Evolutionary conservation across 1,140 invertebrate genomes (phyloP).

Genomic region (Octopus bimaculoides): DNA sequence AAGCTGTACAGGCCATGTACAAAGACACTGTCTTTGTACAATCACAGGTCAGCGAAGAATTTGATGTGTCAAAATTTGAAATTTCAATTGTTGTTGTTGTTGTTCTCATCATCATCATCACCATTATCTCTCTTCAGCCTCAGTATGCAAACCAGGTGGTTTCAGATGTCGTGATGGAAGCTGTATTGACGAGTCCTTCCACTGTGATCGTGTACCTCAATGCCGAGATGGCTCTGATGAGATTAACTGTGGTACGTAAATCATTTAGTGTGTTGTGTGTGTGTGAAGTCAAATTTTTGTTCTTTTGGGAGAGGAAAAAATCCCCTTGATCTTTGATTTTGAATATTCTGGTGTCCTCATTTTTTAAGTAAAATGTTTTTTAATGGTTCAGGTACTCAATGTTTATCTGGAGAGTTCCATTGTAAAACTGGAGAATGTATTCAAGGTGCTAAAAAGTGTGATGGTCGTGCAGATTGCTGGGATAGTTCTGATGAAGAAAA

Average conservation of each 20-base stretch:
- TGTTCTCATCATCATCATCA: not conserved
- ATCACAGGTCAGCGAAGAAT: no score
- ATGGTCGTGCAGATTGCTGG: conserved; percentile 84
- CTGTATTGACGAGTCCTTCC: conserved; percentile 28
- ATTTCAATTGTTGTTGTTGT: no score
- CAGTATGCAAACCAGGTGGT: conserved; percentile 21
- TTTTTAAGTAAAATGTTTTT: not conserved
- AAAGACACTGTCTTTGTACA: no score
- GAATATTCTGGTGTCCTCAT: no score
- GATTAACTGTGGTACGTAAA: conserved; percentile 71
- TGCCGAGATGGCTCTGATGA: conserved; percentile 89
- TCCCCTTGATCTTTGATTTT: no score
- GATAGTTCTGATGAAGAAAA: conserved; percentile 81
- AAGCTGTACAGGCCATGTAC: no score
- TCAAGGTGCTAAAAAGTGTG: conserved; percentile 70
- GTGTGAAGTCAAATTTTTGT: no score
- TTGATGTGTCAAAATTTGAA: no score
- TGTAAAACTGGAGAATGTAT: conserved; percentile 72
- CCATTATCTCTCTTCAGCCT: not conserved
- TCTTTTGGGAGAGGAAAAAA: no score
- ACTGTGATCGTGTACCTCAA: conserved; percentile 79
- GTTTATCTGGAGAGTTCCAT: conserved; percentile 43
- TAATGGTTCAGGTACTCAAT: conserved; percentile 11
- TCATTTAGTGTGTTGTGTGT: not conserved
- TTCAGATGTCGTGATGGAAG: conserved; percentile 53